Evolutionary conservation across 2,113 vertebrate genomes (phyloP).

Genomic region (Arothron firmamentum): DNA sequence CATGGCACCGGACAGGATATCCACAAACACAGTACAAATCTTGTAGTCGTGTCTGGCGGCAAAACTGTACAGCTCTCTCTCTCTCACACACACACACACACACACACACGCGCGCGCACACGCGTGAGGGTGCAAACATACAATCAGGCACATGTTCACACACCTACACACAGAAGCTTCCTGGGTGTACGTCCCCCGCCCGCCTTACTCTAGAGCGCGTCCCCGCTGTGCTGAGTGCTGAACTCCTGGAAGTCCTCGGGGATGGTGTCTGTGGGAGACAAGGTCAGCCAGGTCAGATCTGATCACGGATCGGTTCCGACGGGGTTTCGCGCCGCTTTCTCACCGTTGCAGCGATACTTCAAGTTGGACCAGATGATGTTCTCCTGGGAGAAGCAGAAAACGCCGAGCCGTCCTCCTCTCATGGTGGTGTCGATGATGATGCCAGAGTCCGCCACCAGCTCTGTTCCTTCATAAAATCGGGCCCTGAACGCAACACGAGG

Average conservation of each 20-base stretch:
- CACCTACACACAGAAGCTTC: not conserved
- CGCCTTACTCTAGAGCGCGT: slow-evolving; percentile 56
- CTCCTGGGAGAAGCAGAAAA: slow-evolving; percentile 99
- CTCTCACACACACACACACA: not conserved
- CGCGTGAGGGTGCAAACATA: not conserved
- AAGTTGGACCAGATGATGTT: slow-evolving; percentile 99
- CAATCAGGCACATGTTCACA: not conserved
- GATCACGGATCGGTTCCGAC: not conserved
- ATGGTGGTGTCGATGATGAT: slow-evolving; percentile 98
- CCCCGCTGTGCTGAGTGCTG: slow-evolving; percentile 62
- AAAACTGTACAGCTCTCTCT: slow-evolving; percentile 28
- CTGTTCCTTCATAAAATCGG: slow-evolving; percentile 91
- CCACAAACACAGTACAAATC: slow-evolving; percentile 35
- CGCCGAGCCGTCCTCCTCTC: slow-evolving; percentile 94
- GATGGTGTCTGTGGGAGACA: slow-evolving; percentile 68
- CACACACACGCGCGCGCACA: not conserved
- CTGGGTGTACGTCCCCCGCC: slow-evolving; percentile 3
- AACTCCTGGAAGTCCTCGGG: slow-evolving; percentile 79
- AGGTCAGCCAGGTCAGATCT: not conserved
- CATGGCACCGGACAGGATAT: not conserved
- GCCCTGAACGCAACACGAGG: slow-evolving; percentile 71
- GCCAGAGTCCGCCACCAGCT: slow-evolving; percentile 94
- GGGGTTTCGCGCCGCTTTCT: slow-evolving; percentile 9
- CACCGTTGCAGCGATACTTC: slow-evolving; percentile 98
- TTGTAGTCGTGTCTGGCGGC: slow-evolving; percentile 28